Percentiles rank a stretch among this genome's conserved stretches.
These are phyloP conservation scores for Masnerella sp. DNA, from an alignment of 2,888 invertebrate genomes.

Conservation along the genomic window DNA sequence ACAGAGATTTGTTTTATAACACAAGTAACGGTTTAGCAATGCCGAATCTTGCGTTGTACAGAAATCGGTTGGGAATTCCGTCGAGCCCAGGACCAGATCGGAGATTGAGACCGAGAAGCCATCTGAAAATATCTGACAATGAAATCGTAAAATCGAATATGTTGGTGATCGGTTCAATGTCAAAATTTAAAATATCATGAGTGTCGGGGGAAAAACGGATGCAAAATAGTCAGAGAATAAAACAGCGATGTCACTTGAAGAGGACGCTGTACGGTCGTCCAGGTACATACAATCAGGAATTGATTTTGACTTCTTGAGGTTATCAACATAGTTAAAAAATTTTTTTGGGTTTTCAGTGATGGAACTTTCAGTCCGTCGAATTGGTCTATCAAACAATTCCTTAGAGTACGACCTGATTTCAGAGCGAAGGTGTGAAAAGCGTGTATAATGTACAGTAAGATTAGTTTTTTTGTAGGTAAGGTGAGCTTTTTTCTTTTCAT, in stretches of 20 bases:
- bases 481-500: background rate
- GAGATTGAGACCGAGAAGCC: no score
- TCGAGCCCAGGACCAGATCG: background rate
- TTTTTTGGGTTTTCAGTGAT: background rate
- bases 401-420: background rate
- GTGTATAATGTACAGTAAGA: background rate
- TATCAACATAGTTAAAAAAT: background rate
- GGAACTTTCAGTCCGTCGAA: background rate
- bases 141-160: no score
- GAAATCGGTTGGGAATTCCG: background rate
- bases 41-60: no score
- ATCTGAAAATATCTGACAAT: no score
- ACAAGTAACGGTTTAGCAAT: no score
- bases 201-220: background rate
- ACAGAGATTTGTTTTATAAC: background rate
- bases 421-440: background rate
- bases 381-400: background rate
- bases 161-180: no score
- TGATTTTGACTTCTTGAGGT: background rate
- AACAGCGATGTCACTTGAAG: background rate
- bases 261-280: background rate
- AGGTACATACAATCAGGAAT: background rate
- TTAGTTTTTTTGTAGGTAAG: background rate
- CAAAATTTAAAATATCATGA: no score
- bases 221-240: background rate